phyloP scores from a whole-genome alignment of 1,140 invertebrate genomes.

The Acromyrmex echinatior region DNA sequence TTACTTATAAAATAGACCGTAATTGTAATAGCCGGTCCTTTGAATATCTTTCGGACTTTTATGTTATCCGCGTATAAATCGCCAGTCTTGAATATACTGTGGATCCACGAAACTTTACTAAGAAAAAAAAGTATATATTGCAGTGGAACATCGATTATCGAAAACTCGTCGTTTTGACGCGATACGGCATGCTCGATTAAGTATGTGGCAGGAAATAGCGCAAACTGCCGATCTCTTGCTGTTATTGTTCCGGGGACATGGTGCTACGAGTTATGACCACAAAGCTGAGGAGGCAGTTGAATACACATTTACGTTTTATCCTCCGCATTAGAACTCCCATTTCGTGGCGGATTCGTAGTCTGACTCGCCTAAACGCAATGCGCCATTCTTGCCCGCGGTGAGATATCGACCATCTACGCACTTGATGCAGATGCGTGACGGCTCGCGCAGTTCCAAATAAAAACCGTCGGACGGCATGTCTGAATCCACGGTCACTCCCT shows the following conservation, averaged over 20 bases:
- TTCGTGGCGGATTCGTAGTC: conserved; percentile 94
- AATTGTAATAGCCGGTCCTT: conserved; percentile 22
- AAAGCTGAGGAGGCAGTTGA: conserved; percentile 55
- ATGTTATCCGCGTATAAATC: neutral
- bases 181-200: conserved; percentile 49
- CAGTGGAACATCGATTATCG: conserved; percentile 5
- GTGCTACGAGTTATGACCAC: conserved; percentile 44
- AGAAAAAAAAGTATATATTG: conserved; percentile 25
- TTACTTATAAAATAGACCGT: conserved; percentile 61
- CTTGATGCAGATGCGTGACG: conserved; percentile 96
- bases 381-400: conserved; percentile 97
- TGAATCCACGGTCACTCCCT: conserved; percentile 94
- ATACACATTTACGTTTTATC: conserved; percentile 26
- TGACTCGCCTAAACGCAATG: conserved; percentile 93
- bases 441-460: conserved; percentile 96
- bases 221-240: neutral
- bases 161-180: neutral
- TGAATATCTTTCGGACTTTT: conserved; percentile 8
- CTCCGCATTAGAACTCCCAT: conserved; percentile 95
- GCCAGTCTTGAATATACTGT: conserved; percentile 50
- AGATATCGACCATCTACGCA: conserved; percentile 93
- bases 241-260: conserved; percentile 31
- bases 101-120: conserved; percentile 33
- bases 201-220: conserved; percentile 47
- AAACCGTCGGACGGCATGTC: conserved; percentile 94